Base-by-base conservation (phyloP, 2,888 invertebrate genomes). In the Troilus luridus region DNA sequence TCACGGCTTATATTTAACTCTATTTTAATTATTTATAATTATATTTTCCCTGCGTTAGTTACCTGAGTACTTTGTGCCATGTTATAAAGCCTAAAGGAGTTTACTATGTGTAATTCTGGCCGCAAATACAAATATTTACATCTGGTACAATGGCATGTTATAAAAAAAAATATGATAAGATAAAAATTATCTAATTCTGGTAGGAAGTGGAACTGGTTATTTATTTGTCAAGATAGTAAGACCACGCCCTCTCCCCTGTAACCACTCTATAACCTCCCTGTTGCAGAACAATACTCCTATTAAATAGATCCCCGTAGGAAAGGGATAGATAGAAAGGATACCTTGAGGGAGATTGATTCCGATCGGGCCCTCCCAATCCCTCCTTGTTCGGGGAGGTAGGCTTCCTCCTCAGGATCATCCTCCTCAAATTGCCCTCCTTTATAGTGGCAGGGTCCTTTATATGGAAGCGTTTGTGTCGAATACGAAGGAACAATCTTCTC, bases 151-250 rank as follows among this genome's bases (percentile, higher is more conserved):
- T 41, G 19, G 17, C 27, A 41, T 77, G 24, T 27, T 77, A 60
- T 17, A 67, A 10, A 67, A 72, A 24, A 41, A 27, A 41, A 0
- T 27, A 17, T 77, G 72, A 77, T 77, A 77, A 77, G 72, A 77
- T 77, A 77, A 77, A 41, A 77, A 77, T 77, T 77, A 77, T 77
- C 72, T 77, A 27, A 77, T 77, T 77, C 72, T 77, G 5, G 72
- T 77, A 77, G 72, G 72, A 77, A 77, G 72, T 77, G 17, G 7
- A 77, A 17, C 17, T 77, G 59, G 8, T 77, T 77, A 27, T 77
- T 77, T 77, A 77, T 77, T 77, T 41, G 27, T 19, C 8, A 14
- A 77, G 72, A 77, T 77, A 77, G 67, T 10, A n/a, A 41, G 7
- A 77, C 17, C 27, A 77, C 27, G 14, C 72, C 72, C 41, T 41